Evolutionary conservation across 2,888 invertebrate species (phyloP).

Genomic region (Reticulitermes lucifugus): DNA sequence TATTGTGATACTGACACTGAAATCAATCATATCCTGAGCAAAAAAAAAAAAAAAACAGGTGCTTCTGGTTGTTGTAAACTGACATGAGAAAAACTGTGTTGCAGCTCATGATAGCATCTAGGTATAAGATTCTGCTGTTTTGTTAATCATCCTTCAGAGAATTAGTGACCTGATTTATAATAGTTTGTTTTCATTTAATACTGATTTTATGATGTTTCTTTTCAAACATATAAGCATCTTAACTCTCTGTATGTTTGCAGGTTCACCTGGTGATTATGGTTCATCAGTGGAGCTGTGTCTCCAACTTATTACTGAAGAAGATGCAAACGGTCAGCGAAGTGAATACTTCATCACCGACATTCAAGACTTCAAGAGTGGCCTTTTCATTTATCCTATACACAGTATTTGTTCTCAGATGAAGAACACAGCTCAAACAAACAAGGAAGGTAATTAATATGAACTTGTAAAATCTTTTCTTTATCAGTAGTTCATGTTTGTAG

Average conservation of each 20-base stretch:
- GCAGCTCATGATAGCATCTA: not conserved
- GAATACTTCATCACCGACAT: not conserved
- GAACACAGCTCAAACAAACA: no score
- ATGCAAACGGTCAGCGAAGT: not conserved
- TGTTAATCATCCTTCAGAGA: not conserved
- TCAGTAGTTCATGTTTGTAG: no score
- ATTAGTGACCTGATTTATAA: not conserved
- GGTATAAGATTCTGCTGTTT: not conserved
- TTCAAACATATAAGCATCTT: not conserved
- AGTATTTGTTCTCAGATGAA: constrained; percentile 35
- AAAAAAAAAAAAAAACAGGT: no score
- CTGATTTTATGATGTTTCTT: not conserved
- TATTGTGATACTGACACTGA: no score
- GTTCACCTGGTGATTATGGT: not conserved
- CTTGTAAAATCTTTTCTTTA: no score
- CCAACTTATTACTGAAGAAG: not conserved
- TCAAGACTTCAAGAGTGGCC: constrained; percentile 5
- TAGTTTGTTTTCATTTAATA: not conserved
- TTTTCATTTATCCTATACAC: not conserved
- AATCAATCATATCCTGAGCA: no score
- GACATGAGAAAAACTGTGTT: no score
- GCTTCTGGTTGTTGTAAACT: no score
- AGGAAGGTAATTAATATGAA: no score
- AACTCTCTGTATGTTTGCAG: not conserved
- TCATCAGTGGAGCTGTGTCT: not conserved